phyloP scores from a whole-genome alignment of 2,113 vertebrate genomes.

The Anarrhichthys ocellatus region DNA sequence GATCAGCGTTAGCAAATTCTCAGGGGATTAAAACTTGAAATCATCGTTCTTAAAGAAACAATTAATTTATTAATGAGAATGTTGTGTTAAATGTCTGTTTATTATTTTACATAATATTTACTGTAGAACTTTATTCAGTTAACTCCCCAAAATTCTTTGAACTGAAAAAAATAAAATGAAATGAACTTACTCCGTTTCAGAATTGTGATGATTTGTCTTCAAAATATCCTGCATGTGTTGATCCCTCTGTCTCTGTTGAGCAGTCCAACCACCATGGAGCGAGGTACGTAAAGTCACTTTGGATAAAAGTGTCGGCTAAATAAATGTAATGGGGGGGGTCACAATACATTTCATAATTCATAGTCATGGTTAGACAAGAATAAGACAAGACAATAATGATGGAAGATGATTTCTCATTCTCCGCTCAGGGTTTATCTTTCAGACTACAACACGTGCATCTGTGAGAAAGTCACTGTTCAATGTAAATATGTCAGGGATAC shows the following conservation, averaged over 20 bases:
- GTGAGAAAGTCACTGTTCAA: constrained; percentile 4
- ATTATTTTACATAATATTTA: not conserved
- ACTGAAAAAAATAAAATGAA: not conserved
- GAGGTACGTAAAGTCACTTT: constrained; percentile 46
- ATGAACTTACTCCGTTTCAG: constrained; percentile 12
- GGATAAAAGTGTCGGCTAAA: not conserved
- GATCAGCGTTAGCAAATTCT: not conserved
- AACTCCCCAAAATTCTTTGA: not conserved
- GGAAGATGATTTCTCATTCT: not conserved
- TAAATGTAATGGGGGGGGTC: not conserved
- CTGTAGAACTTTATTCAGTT: not conserved
- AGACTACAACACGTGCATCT: not conserved
- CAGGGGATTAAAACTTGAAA: not conserved
- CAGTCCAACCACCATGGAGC: not conserved
- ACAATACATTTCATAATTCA: not conserved
- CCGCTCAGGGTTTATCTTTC: not conserved
- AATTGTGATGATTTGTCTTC: constrained; percentile 54
- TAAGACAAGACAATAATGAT: not conserved
- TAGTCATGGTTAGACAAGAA: not conserved
- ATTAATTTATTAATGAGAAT: not conserved
- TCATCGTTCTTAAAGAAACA: not conserved
- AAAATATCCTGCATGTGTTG: constrained; percentile 26
- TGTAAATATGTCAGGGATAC: constrained; percentile 30
- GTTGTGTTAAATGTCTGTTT: not conserved
- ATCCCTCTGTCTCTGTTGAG: constrained; percentile 55